phyloP scores from a whole-genome alignment of 1,140 invertebrate species.

The Leptonema lineaticorne region DNA sequence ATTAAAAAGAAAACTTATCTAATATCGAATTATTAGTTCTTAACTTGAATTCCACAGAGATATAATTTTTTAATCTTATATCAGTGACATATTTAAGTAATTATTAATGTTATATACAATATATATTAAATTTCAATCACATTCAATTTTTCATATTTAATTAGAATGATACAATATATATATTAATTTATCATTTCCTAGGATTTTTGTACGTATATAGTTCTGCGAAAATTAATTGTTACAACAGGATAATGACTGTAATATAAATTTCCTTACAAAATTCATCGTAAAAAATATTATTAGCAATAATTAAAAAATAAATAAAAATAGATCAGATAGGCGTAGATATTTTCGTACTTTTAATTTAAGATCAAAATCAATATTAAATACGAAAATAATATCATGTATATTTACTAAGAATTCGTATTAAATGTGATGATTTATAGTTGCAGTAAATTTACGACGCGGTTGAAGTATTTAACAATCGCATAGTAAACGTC shows the following conservation, averaged over 20 bases:
- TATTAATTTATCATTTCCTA: background rate
- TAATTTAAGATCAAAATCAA: background rate
- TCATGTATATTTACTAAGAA: background rate
- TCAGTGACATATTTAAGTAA: no score
- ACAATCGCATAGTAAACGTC: background rate
- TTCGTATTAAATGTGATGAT: background rate
- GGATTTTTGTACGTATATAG: background rate
- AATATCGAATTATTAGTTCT: no score
- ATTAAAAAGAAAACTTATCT: no score
- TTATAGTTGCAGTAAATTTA: constrained; percentile 6
- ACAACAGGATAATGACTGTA: no score
- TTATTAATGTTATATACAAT: no score
- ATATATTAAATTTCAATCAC: no score
- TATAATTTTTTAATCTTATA: no score
- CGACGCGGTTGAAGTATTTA: background rate
- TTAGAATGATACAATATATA: background rate
- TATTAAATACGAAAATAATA: background rate
- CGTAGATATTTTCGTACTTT: no score
- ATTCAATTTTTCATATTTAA: no score
- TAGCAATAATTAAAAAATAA: background rate
- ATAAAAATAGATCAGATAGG: background rate
- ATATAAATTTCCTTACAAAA: background rate
- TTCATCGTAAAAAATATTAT: background rate
- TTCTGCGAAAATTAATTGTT: no score
- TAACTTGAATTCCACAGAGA: no score